Evolutionary conservation across 2,888 invertebrate species (phyloP).

Genomic region (Heliconius hortense): DNA sequence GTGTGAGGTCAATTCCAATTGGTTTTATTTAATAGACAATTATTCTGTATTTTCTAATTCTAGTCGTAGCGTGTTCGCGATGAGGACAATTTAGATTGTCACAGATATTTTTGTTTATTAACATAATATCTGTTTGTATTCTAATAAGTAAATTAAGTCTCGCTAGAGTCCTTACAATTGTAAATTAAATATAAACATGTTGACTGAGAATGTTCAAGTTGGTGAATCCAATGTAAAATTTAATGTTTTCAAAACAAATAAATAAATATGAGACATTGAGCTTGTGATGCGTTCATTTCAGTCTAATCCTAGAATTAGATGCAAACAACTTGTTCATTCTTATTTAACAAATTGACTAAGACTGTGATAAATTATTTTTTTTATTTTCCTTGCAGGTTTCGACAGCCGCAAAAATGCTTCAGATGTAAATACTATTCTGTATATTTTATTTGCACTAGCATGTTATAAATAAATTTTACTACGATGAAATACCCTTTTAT

Average conservation of each 20-base stretch:
- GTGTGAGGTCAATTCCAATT: constrained; percentile 29
- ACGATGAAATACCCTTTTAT: constrained; percentile 41
- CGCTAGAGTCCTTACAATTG: background rate
- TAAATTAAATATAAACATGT: constrained; percentile 10
- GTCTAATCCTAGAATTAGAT: background rate
- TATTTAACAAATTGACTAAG: constrained; percentile 42
- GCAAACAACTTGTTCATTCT: constrained; percentile 18
- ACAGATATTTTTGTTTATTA: constrained; percentile 1
- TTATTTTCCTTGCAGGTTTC: constrained; percentile 72
- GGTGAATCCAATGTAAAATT: background rate
- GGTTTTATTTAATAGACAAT: background rate
- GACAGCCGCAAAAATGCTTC: constrained; percentile 53
- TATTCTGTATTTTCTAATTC: constrained; percentile 11
- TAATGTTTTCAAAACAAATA: background rate
- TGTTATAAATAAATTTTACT: constrained; percentile 65
- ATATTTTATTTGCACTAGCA: constrained; percentile 65
- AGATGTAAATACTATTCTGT: constrained; percentile 71
- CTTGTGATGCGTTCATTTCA: background rate
- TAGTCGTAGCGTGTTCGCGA: constrained; percentile 1
- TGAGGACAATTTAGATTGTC: constrained; percentile 16
- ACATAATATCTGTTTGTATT: background rate
- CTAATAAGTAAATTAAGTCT: constrained; percentile 5
- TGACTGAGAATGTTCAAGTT: constrained; percentile 19
- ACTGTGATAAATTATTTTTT: constrained; percentile 64
- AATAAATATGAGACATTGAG: background rate